Evolutionary conservation across 92 coral and sea anemone species (phyloP).

Genomic region (Parazoanthus darwini): DNA sequence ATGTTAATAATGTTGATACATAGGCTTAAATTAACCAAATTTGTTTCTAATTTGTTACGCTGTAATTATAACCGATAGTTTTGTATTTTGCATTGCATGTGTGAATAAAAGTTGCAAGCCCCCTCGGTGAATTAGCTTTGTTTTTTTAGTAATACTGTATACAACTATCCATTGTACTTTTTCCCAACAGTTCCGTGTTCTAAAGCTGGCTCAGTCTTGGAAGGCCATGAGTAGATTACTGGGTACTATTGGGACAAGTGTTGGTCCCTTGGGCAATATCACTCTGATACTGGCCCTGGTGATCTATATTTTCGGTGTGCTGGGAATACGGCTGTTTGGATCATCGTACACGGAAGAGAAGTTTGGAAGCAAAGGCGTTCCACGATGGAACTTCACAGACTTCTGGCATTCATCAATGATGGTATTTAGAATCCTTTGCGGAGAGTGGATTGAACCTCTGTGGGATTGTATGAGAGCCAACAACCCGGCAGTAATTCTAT

Average conservation of each 20-base stretch:
- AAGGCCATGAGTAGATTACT: conserved; percentile 77
- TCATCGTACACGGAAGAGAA: conserved; percentile 59
- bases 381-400: conserved; percentile 80
- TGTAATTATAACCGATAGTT: too few relatives aligned
- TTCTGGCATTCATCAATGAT: conserved; percentile 80
- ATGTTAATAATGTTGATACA: neutral
- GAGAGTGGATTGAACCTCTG: conserved; percentile 88
- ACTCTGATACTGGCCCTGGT: conserved; percentile 78
- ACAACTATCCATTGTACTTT: neutral
- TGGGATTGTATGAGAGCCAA: conserved; percentile 88
- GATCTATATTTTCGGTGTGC: conserved; percentile 75
- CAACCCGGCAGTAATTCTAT: conserved; percentile 56
- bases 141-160: neutral
- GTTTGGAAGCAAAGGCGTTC: conserved; percentile 62
- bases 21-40: too few relatives aligned
- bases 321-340: conserved; percentile 77
- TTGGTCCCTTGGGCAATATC: conserved; percentile 82
- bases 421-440: conserved; percentile 78
- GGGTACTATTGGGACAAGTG: conserved; percentile 72
- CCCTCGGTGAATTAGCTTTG: too few relatives aligned
- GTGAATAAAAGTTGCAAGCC: too few relatives aligned
- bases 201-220: conserved; percentile 82
- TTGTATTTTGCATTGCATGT: too few relatives aligned
- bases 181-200: conserved; percentile 63
- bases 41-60: too few relatives aligned